Percentiles rank a stretch among this genome's conserved stretches.
These are phyloP conservation scores for Oreochromis grahami DNA, from an alignment of 2,797 vertebrate species.

Conservation along the genomic window DNA sequence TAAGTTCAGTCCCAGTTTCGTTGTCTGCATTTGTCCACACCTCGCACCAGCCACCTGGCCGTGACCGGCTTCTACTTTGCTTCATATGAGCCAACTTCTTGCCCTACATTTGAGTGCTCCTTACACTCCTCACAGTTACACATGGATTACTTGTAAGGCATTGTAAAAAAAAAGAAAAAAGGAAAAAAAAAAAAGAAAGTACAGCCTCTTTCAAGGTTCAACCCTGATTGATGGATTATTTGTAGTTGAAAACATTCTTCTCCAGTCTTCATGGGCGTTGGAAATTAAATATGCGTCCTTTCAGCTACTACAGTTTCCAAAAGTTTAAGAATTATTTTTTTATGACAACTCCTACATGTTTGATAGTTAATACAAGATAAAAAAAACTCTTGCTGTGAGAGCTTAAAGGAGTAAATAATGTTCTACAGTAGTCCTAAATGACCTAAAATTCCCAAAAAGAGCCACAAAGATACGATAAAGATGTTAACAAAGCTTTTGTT, in stretches of 20 bases:
- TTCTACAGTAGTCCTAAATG: neutral
- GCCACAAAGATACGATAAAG: neutral
- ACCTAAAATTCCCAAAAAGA: fast-evolving
- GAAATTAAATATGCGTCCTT: neutral
- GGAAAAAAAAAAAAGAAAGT: too few relatives aligned
- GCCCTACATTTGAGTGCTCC: neutral
- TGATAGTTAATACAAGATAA: neutral
- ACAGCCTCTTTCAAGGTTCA: neutral
- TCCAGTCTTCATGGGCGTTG: neutral
- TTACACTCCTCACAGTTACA: neutral
- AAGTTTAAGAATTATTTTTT: neutral
- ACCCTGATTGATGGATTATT: neutral
- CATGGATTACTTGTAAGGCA: neutral
- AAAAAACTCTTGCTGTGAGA: neutral
- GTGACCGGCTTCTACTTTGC: neutral
- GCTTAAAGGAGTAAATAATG: neutral
- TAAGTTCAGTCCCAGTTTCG: neutral
- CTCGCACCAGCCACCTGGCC: neutral
- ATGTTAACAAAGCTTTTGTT: neutral
- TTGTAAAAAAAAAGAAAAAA: neutral
- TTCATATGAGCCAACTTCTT: fast-evolving
- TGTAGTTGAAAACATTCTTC: fast-evolving
- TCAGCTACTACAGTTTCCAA: neutral
- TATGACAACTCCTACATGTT: neutral
- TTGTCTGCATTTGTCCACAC: neutral